Evolutionary conservation across 2,888 invertebrate genomes (phyloP).

Genomic region (Beris morrisii): DNA sequence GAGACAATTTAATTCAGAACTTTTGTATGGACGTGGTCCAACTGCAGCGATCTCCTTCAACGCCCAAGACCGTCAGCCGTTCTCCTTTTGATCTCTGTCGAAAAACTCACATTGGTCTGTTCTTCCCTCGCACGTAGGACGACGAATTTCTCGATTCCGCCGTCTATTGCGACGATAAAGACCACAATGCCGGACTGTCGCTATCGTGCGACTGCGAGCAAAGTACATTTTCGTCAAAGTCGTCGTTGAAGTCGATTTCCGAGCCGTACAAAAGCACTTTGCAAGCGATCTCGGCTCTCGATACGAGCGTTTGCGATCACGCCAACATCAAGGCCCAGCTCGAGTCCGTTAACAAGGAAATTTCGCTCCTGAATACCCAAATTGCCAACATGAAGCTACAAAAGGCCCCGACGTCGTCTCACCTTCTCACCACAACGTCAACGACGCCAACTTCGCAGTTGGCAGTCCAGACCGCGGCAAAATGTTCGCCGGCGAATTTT

Average conservation of each 20-base stretch:
- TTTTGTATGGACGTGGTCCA: too few relatives aligned
- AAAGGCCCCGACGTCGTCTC: conserved; percentile 34
- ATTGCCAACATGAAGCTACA: conserved; percentile 63
- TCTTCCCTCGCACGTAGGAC: conserved; percentile 33
- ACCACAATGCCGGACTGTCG: conserved; percentile 37
- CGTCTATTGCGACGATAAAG: conserved; percentile 48
- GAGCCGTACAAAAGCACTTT: conserved; percentile 37
- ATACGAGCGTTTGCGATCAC: conserved; percentile 41
- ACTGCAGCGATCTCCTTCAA: too few relatives aligned
- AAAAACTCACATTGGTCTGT: too few relatives aligned
- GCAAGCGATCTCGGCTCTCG: conserved; percentile 23
- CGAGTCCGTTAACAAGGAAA: conserved; percentile 59
- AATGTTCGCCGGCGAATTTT: too few relatives aligned
- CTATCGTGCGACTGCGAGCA: conserved; percentile 41
- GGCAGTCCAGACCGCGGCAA: conserved; percentile 27
- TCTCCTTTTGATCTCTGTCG: too few relatives aligned
- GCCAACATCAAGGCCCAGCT: conserved; percentile 48
- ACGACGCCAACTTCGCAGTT: conserved; percentile 42
- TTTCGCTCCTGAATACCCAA: conserved; percentile 60
- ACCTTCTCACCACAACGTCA: not conserved
- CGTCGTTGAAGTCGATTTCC: conserved; percentile 37
- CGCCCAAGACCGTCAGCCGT: too few relatives aligned
- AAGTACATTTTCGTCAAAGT: conserved; percentile 40
- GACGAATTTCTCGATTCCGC: conserved; percentile 52
- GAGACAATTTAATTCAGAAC: too few relatives aligned